phyloP scores from a whole-genome alignment of 2,113 vertebrate genomes.

The Oreochromis aureus region DNA sequence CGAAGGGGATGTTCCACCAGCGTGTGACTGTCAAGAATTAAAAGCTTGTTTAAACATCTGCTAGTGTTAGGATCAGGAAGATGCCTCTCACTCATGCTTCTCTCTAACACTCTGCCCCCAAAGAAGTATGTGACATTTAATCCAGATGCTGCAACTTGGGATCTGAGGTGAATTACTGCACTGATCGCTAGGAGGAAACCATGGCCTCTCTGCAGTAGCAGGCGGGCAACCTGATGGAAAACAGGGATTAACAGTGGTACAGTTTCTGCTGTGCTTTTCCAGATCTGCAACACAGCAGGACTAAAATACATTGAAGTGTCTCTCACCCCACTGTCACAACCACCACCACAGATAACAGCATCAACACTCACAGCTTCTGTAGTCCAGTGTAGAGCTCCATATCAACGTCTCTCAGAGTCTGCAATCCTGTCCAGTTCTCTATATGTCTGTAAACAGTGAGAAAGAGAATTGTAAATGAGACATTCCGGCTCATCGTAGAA shows the following conservation, averaged over 20 bases:
- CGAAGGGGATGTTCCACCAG: constrained; percentile 5
- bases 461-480: constrained; percentile 41
- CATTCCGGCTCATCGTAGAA: background rate
- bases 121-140: background rate
- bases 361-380: constrained; percentile 89
- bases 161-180: background rate
- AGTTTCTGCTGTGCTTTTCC: background rate
- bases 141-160: background rate
- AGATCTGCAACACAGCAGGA: background rate
- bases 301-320: background rate
- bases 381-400: constrained; percentile 98
- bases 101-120: background rate
- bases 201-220: background rate
- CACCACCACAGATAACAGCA: constrained; percentile 1
- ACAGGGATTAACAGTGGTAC: background rate
- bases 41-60: constrained; percentile 49
- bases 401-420: constrained; percentile 91
- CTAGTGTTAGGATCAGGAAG: constrained; percentile 19
- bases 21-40: constrained; percentile 40
- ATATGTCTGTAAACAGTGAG: constrained; percentile 83
- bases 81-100: background rate
- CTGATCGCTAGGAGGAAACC: background rate
- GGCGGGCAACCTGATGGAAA: background rate
- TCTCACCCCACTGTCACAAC: background rate
- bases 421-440: constrained; percentile 94